Evolutionary conservation across 2,888 invertebrate genomes (phyloP), one percentile per base, ranked within the genome.

Genomic region (Eilema depressum): DNA sequence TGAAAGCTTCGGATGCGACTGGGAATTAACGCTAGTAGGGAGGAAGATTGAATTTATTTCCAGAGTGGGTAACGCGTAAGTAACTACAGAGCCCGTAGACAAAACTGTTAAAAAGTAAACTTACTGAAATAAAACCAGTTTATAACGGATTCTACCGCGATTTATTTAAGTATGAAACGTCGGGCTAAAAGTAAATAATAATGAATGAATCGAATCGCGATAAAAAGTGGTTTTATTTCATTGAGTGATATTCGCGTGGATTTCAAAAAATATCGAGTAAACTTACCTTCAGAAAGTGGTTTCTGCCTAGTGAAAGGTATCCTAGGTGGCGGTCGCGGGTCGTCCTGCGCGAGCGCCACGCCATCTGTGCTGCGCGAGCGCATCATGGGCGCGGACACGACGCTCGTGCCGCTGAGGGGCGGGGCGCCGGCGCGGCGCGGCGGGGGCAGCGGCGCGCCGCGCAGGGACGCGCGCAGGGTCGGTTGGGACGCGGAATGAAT

Each of bases 331-430:
- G 89, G 85, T 0, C 88, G 70, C 0, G 89, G 89, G 62, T 92
- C 92, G 23, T 91, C 91, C 1, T 60, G 10, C 10, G 74, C 47
- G 11, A 73, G 67, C 23, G 80, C 67, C 62, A 88, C 90, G 0
- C 92, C 78, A 83, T 91, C 93, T 1, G 89, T 85, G 82, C 90
- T 92, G 78, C 89, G 91, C 73, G 90, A 89, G 82, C 92, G 90
- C 75, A 85, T 86, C 25, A 92, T 86, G 33, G 79, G 75, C 1
- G 68, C 66, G 73, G 74, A 11, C 79, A 77, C 63, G 60, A 75
- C 23, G 33, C 85, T 23, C 26, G 84, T 83, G 78, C n/a, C 76
- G 81, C 26, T 71, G 83, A 69, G 68, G 83, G 76, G 30, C 73
- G 74, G 23, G 0, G 56, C 30, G 3, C 65, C 26, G 82, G 84